Conservation (phyloP, 2,888 invertebrate species). For the Erebia palarica region DNA sequence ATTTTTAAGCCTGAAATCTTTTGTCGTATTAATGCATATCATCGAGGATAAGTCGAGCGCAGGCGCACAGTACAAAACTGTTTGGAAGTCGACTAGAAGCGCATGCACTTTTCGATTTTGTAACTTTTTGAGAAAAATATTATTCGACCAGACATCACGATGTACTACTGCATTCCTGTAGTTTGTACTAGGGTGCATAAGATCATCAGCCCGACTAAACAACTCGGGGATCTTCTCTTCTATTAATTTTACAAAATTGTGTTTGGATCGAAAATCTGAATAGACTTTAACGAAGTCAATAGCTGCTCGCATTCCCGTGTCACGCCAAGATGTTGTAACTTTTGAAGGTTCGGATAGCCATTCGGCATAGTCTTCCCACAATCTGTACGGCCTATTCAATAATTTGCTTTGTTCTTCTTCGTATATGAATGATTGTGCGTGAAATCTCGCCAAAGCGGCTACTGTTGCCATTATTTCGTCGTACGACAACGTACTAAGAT, state of each 20-base stretch:
- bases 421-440: conserved; percentile 73
- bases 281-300: conserved; percentile 62
- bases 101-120: conserved; percentile 65
- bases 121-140: conserved; percentile 76
- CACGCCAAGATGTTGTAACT: conserved; percentile 56
- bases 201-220: conserved; percentile 52
- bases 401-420: conserved; percentile 67
- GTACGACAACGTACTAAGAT: conserved; percentile 55
- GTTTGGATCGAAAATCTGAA: conserved; percentile 57
- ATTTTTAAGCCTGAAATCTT: conserved; percentile 66
- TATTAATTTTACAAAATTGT: conserved; percentile 50
- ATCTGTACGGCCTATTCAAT: conserved; percentile 59
- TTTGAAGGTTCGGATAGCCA: conserved; percentile 57
- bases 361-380: conserved; percentile 65
- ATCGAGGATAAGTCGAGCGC: conserved; percentile 83
- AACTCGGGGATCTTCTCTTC: conserved; percentile 52
- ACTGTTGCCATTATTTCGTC: conserved; percentile 68
- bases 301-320: conserved; percentile 64
- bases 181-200: conserved; percentile 65
- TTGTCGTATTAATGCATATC: conserved; percentile 80
- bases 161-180: conserved; percentile 81
- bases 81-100: conserved; percentile 86
- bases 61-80: conserved; percentile 85
- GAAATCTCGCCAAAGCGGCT: conserved; percentile 73
- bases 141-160: conserved; percentile 85